A percentile compares a stretch with the other conserved stretches of the same genome.
phyloP scores from a whole-genome alignment of 2,797 vertebrate species.

The Eulemur albifrons region DNA sequence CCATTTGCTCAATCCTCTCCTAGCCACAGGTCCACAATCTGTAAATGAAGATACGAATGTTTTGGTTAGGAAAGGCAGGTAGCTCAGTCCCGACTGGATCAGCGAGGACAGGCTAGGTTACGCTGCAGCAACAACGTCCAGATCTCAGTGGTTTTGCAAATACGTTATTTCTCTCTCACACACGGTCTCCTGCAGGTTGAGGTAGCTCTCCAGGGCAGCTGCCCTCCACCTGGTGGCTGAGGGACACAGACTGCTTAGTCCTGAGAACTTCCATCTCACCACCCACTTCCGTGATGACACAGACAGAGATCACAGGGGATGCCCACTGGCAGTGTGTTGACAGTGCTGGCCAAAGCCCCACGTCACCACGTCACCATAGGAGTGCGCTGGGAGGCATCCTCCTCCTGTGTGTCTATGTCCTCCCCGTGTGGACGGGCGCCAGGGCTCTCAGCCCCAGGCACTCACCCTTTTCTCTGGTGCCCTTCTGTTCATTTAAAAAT shows the following conservation, averaged over 20 bases:
- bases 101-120: not conserved
- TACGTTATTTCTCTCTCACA: not conserved
- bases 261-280: not conserved
- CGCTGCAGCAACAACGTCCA: not conserved
- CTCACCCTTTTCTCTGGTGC: not conserved
- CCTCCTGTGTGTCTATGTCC: not conserved
- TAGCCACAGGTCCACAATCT: not conserved
- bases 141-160: not conserved
- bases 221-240: not conserved
- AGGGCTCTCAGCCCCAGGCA: fast-evolving
- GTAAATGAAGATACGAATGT: not conserved
- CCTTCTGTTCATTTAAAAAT: not conserved
- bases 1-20: not conserved
- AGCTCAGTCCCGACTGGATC: not conserved
- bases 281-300: fast-evolving
- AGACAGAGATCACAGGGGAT: fast-evolving
- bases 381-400: fast-evolving
- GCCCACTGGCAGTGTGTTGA: fast-evolving
- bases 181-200: fast-evolving
- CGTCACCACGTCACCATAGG: not conserved
- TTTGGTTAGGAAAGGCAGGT: not conserved
- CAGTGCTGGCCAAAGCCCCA: not conserved
- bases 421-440: fast-evolving
- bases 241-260: not conserved
- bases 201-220: not conserved